phyloP scores from a whole-genome alignment of 2,797 vertebrate genomes.

The Epinephelus awoara region DNA sequence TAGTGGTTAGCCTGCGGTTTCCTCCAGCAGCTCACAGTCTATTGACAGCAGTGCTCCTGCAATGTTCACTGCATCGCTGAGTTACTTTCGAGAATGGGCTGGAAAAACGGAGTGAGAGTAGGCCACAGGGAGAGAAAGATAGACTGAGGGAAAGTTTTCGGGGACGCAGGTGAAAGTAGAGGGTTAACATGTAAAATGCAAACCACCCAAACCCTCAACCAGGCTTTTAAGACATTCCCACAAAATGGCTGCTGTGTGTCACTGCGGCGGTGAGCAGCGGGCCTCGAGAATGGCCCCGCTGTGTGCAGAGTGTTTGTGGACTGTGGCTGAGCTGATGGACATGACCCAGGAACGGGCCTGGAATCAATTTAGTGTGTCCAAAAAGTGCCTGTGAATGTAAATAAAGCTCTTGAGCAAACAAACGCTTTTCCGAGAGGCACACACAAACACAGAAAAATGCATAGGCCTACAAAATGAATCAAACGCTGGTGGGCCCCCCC shows the following conservation, averaged over 20 bases:
- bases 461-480: conserved; percentile 67
- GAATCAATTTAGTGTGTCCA: conserved; percentile 87
- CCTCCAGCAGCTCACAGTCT: conserved; percentile 59
- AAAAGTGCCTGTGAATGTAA: conserved; percentile 85
- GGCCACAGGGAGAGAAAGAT: background rate
- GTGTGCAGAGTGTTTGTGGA: conserved; percentile 82
- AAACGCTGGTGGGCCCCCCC: conserved; percentile 49
- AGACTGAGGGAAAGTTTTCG: conserved; percentile 35
- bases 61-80: conserved; percentile 25
- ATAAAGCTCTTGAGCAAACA: conserved; percentile 87
- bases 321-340: conserved; percentile 84
- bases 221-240: conserved; percentile 67
- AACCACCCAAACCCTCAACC: conserved; percentile 52
- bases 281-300: conserved; percentile 77
- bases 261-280: conserved; percentile 44
- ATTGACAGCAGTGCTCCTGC: conserved; percentile 54
- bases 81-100: conserved; percentile 44
- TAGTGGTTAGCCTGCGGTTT: conserved; percentile 70
- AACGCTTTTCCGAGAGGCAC: conserved; percentile 78
- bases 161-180: conserved; percentile 54
- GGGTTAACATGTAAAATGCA: conserved; percentile 66
- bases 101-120: conserved; percentile 21
- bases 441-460: conserved; percentile 78
- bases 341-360: conserved; percentile 85
- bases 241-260: conserved; percentile 83